phyloP scores from a whole-genome alignment of 1,140 invertebrate genomes.

The Calosoma granatense region DNA sequence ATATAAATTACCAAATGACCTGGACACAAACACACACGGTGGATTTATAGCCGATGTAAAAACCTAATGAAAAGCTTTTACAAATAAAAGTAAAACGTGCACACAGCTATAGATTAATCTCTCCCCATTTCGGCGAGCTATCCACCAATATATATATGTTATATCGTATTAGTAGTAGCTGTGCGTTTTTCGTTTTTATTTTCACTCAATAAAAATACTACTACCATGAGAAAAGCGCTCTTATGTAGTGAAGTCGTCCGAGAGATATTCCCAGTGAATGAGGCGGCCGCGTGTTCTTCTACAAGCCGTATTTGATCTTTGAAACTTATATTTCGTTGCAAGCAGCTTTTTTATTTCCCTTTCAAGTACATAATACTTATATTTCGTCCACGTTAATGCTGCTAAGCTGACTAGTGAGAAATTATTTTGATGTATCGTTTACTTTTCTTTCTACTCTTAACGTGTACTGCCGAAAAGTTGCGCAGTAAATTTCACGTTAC shows the following conservation, averaged over 20 bases:
- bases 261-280: neutral
- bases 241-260: conserved; percentile 2
- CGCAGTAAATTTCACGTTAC: too few relatives aligned
- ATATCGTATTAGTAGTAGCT: neutral
- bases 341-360: neutral
- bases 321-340: neutral
- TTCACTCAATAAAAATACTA: neutral
- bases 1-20: conserved; percentile 9
- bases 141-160: neutral
- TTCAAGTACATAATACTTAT: conserved; percentile 8
- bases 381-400: neutral
- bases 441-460: neutral
- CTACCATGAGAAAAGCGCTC: neutral
- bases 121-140: neutral
- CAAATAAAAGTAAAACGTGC: conserved; percentile 9
- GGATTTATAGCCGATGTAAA: conserved; percentile 7
- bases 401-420: conserved; percentile 1
- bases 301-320: neutral
- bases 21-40: conserved; percentile 2
- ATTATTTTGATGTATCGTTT: conserved; percentile 2
- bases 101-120: neutral
- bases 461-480: too few relatives aligned
- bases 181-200: conserved; percentile 1
- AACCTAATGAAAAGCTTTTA: conserved; percentile 6
- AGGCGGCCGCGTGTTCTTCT: neutral